Percentiles rank a stretch among this genome's conserved stretches.
Evolutionary conservation across 2,888 invertebrate species (phyloP).

Genomic region (Eurois occulta): DNA sequence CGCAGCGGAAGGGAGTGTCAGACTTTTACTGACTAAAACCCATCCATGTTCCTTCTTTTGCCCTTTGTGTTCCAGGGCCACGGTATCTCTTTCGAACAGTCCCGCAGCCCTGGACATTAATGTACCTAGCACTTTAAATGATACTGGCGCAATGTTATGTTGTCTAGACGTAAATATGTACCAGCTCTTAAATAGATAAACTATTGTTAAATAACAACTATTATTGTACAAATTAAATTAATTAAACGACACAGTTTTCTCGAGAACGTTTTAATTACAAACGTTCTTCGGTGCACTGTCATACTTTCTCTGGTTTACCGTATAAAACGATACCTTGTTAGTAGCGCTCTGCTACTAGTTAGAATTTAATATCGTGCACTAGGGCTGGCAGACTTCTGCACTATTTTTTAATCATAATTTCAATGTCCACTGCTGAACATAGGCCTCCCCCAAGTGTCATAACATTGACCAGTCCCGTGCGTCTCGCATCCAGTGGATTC

Average conservation of each 20-base stretch:
- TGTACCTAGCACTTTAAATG: neutral
- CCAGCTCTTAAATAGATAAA: neutral
- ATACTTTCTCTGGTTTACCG: conserved; percentile 24
- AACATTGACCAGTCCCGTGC: no score
- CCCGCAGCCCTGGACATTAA: no score
- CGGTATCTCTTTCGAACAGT: no score
- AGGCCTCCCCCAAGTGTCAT: no score
- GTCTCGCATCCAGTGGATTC: no score
- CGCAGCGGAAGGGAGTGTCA: no score
- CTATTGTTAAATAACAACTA: neutral
- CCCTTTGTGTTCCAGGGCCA: no score
- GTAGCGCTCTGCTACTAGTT: conserved; percentile 35
- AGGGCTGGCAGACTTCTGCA: conserved; percentile 27
- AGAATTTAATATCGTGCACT: conserved; percentile 43
- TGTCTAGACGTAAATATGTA: neutral
- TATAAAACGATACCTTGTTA: conserved; percentile 54
- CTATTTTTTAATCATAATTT: neutral
- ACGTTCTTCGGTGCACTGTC: conserved; percentile 8
- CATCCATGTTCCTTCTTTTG: no score
- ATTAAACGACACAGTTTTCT: conserved; percentile 1
- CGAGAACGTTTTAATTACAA: conserved; percentile 39
- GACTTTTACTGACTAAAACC: no score
- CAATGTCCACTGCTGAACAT: no score
- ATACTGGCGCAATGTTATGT: neutral
- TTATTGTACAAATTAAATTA: conserved; percentile 1